Percentiles rank a stretch among this genome's conserved stretches.
These are phyloP conservation scores for Camponotus vicinus DNA, from an alignment of 1,140 invertebrate species.

Conservation along the genomic window DNA sequence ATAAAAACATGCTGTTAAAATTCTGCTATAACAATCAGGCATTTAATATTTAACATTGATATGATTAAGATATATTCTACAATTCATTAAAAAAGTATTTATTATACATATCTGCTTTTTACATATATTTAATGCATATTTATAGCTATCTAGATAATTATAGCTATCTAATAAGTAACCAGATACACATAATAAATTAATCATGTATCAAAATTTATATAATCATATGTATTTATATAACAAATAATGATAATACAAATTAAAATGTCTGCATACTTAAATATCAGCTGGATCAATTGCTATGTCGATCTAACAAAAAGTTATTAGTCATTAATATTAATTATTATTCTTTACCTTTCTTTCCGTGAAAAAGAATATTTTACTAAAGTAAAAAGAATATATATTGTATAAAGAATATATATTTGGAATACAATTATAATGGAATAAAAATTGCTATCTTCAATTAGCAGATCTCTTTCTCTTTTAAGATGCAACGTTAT, in stretches of 20 bases:
- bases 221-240: not conserved
- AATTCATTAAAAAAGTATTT: slow-evolving; percentile 39
- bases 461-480: slow-evolving; percentile 5
- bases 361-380: not conserved
- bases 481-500: slow-evolving; percentile 9
- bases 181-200: not conserved
- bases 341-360: not conserved
- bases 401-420: not conserved
- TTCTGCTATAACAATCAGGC: slow-evolving; percentile 36
- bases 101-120: slow-evolving; percentile 21
- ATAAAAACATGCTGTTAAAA: slow-evolving; percentile 55
- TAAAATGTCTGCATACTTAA: slow-evolving; percentile 18
- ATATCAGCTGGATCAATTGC: slow-evolving; percentile 23
- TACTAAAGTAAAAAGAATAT: not conserved
- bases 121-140: slow-evolving; percentile 33
- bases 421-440: not conserved
- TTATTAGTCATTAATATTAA: slow-evolving; percentile 20
- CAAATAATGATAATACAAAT: slow-evolving; percentile 14
- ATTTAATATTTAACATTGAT: slow-evolving; percentile 31
- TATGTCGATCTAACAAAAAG: not conserved
- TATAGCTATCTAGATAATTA: slow-evolving; percentile 3
- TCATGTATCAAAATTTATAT: slow-evolving; percentile 14
- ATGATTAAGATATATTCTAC: slow-evolving; percentile 8
- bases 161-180: not conserved
- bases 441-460: not conserved